These are phyloP conservation scores for Reticulitermes lucifugus DNA, from an alignment of 2,888 invertebrate species.

Conservation along the genomic window DNA sequence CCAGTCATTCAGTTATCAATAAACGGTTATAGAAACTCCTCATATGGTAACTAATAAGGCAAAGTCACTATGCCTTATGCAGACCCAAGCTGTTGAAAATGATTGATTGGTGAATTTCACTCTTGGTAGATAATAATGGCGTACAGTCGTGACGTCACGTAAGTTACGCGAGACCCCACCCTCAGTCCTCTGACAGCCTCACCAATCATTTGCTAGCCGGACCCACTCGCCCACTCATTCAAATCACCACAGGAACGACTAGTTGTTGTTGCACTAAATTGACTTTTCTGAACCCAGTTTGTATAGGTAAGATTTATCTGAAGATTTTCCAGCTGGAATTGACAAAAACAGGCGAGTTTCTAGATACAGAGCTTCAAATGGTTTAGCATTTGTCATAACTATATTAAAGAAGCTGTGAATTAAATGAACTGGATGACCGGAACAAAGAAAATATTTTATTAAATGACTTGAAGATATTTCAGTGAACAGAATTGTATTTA, in stretches of 20 bases:
- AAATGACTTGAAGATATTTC: no score
- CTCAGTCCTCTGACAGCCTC: conserved; percentile 38
- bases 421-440: no score
- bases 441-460: no score
- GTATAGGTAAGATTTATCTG: no score
- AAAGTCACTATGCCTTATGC: neutral
- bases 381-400: no score
- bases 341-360: no score
- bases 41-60: conserved; percentile 1
- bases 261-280: neutral
- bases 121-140: conserved; percentile 32
- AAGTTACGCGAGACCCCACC: conserved; percentile 37
- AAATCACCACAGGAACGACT: conserved; percentile 7
- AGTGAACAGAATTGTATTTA: no score
- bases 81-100: conserved; percentile 27
- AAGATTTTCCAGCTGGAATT: no score
- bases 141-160: conserved; percentile 34
- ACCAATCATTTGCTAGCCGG: conserved; percentile 35
- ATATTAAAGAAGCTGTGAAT: no score
- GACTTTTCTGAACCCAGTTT: no score
- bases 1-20: conserved; percentile 4
- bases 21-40: conserved; percentile 1
- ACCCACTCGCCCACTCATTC: conserved; percentile 36
- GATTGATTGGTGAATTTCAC: conserved; percentile 40
- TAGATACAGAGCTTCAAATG: no score